Conservation (phyloP, 2,113 vertebrate species). For the Pungitius pungitius region DNA sequence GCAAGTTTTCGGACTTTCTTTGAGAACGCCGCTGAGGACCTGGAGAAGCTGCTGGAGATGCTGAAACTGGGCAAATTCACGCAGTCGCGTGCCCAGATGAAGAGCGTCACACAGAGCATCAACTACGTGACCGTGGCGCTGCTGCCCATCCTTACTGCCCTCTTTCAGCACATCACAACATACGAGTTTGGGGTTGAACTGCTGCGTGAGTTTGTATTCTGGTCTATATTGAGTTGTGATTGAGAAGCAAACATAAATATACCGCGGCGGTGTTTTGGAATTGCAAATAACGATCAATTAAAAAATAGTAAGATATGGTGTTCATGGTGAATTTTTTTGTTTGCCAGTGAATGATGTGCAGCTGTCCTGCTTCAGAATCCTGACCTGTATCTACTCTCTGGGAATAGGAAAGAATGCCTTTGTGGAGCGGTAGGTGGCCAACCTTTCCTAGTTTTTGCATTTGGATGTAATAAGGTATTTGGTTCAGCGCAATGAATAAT, state of each 20-base stretch:
- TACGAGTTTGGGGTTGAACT: slow-evolving; percentile 90
- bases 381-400: slow-evolving; percentile 90
- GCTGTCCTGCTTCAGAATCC: slow-evolving; percentile 94
- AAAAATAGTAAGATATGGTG: background rate
- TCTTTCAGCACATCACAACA: slow-evolving; percentile 92
- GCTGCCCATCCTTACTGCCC: slow-evolving; percentile 91
- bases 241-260: background rate
- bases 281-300: background rate
- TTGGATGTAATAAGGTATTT: background rate
- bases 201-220: slow-evolving; percentile 84
- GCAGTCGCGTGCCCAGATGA: slow-evolving; percentile 94
- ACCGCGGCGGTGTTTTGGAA: background rate
- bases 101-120: slow-evolving; percentile 93
- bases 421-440: slow-evolving; percentile 86
- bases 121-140: slow-evolving; percentile 93
- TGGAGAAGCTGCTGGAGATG: slow-evolving; percentile 94
- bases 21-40: slow-evolving; percentile 94
- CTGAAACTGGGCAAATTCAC: slow-evolving; percentile 95
- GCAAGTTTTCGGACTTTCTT: slow-evolving; percentile 91
- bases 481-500: background rate
- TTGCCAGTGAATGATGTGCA: slow-evolving; percentile 95
- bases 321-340: slow-evolving; percentile 31
- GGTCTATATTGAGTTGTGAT: background rate
- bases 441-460: background rate
- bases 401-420: slow-evolving; percentile 95